Percentiles rank a stretch among this genome's conserved stretches.
Evolutionary conservation across 2,797 vertebrate genomes (phyloP).

Genomic region (Coreius guichenoti): DNA sequence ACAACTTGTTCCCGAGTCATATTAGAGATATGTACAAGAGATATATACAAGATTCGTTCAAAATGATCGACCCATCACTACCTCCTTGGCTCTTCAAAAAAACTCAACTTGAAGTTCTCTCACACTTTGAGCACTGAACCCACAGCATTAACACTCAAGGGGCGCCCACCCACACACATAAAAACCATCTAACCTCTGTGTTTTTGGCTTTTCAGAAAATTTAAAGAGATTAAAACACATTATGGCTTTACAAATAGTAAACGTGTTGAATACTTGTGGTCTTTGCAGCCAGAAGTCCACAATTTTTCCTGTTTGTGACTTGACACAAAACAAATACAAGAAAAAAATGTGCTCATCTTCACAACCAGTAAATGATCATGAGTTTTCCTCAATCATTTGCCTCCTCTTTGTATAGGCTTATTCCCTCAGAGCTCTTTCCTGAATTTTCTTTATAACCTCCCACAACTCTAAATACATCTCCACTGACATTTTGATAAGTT

Average conservation of each 20-base stretch:
- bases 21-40: too few species aligned
- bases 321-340: conserved; percentile 23
- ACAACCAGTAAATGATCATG: conserved; percentile 23
- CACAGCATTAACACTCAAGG: conserved; percentile 7
- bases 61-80: not conserved
- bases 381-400: conserved; percentile 31
- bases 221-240: conserved; percentile 41
- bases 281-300: conserved; percentile 13
- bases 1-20: too few species aligned
- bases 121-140: conserved; percentile 31
- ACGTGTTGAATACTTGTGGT: conserved; percentile 9
- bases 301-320: not conserved
- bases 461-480: conserved; percentile 36
- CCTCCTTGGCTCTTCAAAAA: not conserved
- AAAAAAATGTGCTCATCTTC: not conserved
- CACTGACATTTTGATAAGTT: conserved; percentile 45
- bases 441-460: conserved; percentile 22
- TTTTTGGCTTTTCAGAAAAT: conserved; percentile 38
- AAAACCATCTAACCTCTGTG: conserved; percentile 28
- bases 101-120: conserved; percentile 29
- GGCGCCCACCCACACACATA: not conserved
- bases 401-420: not conserved
- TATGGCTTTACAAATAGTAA: conserved; percentile 12
- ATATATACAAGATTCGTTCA: too few species aligned
- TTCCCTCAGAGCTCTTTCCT: conserved; percentile 15